phyloP scores from a whole-genome alignment of 2,888 invertebrate genomes.

The Galerucella nymphaeae region DNA sequence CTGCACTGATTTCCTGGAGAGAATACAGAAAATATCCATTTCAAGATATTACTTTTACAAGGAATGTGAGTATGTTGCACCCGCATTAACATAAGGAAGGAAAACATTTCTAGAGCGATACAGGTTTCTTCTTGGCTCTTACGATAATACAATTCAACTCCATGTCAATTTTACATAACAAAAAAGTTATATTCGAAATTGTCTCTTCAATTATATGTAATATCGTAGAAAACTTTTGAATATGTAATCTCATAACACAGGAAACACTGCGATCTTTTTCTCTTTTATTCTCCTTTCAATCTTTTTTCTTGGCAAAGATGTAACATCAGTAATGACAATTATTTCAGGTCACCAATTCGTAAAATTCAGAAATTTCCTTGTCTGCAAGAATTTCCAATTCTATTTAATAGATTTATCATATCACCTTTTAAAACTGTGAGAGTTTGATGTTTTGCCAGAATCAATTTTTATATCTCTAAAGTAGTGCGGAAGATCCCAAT shows the following conservation, averaged over 20 bases:
- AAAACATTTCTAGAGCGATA: no score
- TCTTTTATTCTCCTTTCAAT: neutral
- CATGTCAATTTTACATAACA: no score
- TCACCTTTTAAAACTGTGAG: neutral
- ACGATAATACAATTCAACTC: no score
- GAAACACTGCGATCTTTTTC: neutral
- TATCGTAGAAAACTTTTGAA: no score
- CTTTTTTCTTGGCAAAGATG: neutral
- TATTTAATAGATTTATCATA: neutral
- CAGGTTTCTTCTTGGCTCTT: no score
- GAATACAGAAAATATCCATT: no score
- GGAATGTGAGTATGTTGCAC: no score
- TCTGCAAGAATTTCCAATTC: neutral
- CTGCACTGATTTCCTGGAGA: no score
- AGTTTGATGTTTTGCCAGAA: constrained; percentile 21
- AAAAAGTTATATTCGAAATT: no score
- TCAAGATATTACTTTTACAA: no score
- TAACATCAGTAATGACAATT: neutral
- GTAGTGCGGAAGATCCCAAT: neutral
- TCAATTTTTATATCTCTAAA: constrained; percentile 11
- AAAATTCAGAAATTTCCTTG: neutral
- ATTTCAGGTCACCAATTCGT: neutral
- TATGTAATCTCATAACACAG: neutral
- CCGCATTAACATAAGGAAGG: no score
- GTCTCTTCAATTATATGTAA: no score